These are phyloP conservation scores for Ceramica pisi DNA, from an alignment of 2,888 invertebrate genomes.

Conservation along the genomic window DNA sequence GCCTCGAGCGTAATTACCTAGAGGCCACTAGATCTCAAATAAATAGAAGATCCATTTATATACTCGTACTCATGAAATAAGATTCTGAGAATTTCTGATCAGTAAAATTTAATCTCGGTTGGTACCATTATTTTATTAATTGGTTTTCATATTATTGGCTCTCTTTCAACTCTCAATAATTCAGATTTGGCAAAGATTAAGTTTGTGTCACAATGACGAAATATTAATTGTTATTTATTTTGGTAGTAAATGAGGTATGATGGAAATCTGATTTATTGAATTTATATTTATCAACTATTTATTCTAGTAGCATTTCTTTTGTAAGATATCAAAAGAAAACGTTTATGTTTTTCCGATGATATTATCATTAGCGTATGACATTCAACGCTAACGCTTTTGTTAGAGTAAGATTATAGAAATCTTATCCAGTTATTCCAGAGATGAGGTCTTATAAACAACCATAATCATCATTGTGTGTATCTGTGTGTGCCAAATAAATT, in stretches of 20 bases:
- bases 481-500: too few species aligned
- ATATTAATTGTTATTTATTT: background rate
- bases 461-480: too few species aligned
- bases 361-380: too few species aligned
- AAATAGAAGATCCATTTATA: conserved; percentile 8
- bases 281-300: background rate
- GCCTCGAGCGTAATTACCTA: conserved; percentile 8
- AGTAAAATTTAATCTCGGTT: background rate
- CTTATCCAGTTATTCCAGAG: too few species aligned
- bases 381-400: too few species aligned
- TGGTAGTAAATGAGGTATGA: background rate
- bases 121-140: background rate
- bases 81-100: conserved; percentile 1
- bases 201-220: background rate
- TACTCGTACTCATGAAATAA: background rate
- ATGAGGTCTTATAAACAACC: too few species aligned
- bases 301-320: background rate
- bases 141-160: background rate
- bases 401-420: too few species aligned
- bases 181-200: background rate
- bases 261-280: background rate
- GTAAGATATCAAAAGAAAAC: background rate
- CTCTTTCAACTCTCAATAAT: background rate
- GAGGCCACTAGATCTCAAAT: conserved; percentile 6
- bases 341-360: background rate